Evolutionary conservation across 2,888 invertebrate genomes (phyloP).

Genomic region (Aquatica leii): DNA sequence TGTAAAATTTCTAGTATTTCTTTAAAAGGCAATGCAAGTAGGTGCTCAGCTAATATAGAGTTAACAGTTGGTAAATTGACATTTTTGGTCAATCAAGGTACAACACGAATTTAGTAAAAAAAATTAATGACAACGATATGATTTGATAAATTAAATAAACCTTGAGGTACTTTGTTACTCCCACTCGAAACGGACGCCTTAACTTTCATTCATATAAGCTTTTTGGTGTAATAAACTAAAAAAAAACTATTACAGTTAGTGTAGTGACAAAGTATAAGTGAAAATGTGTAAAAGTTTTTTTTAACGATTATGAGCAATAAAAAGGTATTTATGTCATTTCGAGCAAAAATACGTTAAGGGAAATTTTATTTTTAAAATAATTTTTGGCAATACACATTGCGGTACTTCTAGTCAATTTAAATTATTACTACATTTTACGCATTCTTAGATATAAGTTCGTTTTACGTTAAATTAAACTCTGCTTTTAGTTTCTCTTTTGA

Average conservation of each 20-base stretch:
- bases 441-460: slow-evolving; percentile 12
- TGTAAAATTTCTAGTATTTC: too few relatives aligned
- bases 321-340: too few relatives aligned
- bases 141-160: slow-evolving; percentile 24
- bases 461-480: slow-evolving; percentile 23
- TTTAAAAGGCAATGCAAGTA: too few relatives aligned
- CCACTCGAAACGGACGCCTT: slow-evolving; percentile 13
- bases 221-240: not conserved
- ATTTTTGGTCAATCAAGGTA: slow-evolving; percentile 2
- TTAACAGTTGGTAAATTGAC: not conserved
- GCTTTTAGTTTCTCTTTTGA: slow-evolving; percentile 19
- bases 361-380: too few relatives aligned
- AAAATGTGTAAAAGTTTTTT: too few relatives aligned
- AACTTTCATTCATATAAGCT: not conserved
- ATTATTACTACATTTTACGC: slow-evolving; percentile 22
- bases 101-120: not conserved
- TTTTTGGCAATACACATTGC: not conserved
- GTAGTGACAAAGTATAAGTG: too few relatives aligned
- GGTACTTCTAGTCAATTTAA: slow-evolving; percentile 3
- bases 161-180: slow-evolving; percentile 27
- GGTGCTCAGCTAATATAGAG: too few relatives aligned
- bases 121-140: slow-evolving; percentile 12
- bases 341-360: too few relatives aligned
- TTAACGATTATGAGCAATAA: too few relatives aligned
- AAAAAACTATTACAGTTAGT: not conserved